Evolutionary conservation across 2,888 invertebrate species (phyloP).

Genomic region (Metallyticus violacea): DNA sequence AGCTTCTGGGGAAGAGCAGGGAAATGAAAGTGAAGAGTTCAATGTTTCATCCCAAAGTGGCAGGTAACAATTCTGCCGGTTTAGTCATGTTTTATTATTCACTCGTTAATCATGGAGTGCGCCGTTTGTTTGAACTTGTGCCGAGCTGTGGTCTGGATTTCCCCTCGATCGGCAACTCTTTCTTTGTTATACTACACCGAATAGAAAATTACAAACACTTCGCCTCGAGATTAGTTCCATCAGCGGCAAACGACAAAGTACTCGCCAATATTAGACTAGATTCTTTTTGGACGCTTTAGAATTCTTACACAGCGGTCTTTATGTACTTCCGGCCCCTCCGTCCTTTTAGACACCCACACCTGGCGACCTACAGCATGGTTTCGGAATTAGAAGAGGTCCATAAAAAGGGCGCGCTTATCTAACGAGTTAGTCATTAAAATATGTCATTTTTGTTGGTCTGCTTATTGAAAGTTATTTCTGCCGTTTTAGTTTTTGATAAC

Average conservation of each 20-base stretch:
- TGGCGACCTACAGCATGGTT: neutral
- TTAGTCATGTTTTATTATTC: neutral
- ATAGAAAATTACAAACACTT: no score
- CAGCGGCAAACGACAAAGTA: neutral
- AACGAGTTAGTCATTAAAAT: no score
- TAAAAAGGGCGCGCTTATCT: no score
- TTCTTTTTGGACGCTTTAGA: neutral
- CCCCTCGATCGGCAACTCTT: neutral
- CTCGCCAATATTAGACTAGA: neutral
- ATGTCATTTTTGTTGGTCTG: no score
- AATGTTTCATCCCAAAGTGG: neutral
- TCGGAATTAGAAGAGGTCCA: no score
- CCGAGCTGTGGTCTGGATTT: constrained; percentile 8
- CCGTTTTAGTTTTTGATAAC: no score
- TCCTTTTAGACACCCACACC: neutral
- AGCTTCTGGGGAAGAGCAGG: neutral
- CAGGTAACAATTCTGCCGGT: neutral
- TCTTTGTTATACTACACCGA: neutral
- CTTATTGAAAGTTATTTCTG: no score
- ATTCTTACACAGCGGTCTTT: no score
- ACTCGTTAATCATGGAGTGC: neutral
- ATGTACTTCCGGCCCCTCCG: no score
- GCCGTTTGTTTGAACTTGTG: neutral
- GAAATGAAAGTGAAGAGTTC: neutral
- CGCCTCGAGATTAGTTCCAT: no score